phyloP scores from a whole-genome alignment of 2,888 invertebrate species.

The Rotaria sp. region DNA sequence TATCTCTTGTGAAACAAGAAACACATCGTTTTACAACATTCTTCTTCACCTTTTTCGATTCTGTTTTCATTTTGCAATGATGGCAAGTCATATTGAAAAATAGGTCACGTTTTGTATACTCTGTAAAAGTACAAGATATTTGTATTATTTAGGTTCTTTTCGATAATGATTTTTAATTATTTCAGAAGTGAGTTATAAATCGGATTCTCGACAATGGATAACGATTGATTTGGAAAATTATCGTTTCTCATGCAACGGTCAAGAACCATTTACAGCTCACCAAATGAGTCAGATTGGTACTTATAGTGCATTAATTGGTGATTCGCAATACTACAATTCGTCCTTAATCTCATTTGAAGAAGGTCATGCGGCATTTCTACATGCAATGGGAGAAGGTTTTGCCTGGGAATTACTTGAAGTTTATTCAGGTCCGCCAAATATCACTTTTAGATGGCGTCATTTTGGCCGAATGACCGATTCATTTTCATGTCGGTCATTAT shows the following conservation, averaged over 20 bases:
- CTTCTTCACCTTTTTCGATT: too few relatives aligned
- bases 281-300: constrained; percentile 45
- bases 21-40: too few relatives aligned
- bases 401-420: constrained; percentile 46
- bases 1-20: too few relatives aligned
- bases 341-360: constrained; percentile 43
- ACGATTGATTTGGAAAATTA: constrained; percentile 43
- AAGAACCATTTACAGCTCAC: constrained; percentile 41
- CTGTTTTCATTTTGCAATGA: too few relatives aligned
- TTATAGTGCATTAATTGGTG: constrained; percentile 47
- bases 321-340: constrained; percentile 43
- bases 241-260: constrained; percentile 43
- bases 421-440: constrained; percentile 46
- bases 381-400: constrained; percentile 44
- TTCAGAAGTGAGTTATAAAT: constrained; percentile 48
- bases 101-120: too few relatives aligned
- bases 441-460: constrained; percentile 49
- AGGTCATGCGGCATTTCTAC: constrained; percentile 44
- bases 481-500: not conserved
- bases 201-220: constrained; percentile 42
- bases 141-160: too few relatives aligned
- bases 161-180: too few relatives aligned
- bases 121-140: too few relatives aligned
- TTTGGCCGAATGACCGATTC: constrained; percentile 46
- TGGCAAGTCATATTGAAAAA: too few relatives aligned